Conservation (phyloP, 1,140 invertebrate species). For the Agrilus planipennis region DNA sequence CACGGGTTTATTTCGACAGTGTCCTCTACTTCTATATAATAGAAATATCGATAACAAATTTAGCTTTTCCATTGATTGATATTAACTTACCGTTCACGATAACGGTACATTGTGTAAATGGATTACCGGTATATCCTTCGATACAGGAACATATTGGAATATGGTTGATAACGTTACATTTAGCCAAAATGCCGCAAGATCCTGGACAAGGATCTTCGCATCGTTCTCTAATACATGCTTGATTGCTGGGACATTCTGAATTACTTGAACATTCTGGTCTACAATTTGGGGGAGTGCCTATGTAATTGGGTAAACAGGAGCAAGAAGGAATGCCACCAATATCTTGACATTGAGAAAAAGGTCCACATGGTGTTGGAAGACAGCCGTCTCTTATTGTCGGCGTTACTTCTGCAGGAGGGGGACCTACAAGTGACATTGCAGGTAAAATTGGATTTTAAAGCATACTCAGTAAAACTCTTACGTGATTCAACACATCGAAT, state of each 20-base stretch:
- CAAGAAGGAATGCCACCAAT: conserved; percentile 35
- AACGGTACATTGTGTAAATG: conserved; percentile 48
- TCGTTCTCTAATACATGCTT: conserved; percentile 59
- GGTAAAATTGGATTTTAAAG: conserved; percentile 1
- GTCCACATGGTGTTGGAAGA: conserved; percentile 57
- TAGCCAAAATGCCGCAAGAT: conserved; percentile 46
- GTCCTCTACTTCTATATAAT: no score
- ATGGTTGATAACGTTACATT: conserved; percentile 57
- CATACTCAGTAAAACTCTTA: conserved; percentile 15
- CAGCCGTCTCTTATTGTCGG: conserved; percentile 43
- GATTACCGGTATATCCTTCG: conserved; percentile 61
- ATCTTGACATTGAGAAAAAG: conserved; percentile 48
- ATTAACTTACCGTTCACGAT: no score
- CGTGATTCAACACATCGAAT: conserved; percentile 38
- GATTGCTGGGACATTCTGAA: conserved; percentile 50
- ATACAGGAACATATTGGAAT: conserved; percentile 62
- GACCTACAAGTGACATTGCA: conserved; percentile 8
- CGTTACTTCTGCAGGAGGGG: conserved; percentile 18
- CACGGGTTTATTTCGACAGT: conserved; percentile 44
- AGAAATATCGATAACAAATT: no score
- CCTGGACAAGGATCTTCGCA: conserved; percentile 57
- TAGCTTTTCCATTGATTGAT: no score
- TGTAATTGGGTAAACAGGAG: conserved; percentile 37
- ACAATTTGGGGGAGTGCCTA: conserved; percentile 40
- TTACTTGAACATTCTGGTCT: conserved; percentile 52